Evolutionary conservation across 1,140 invertebrate genomes (phyloP), one percentile per base, ranked within the genome.

Genomic region (Bombus breviceps): DNA sequence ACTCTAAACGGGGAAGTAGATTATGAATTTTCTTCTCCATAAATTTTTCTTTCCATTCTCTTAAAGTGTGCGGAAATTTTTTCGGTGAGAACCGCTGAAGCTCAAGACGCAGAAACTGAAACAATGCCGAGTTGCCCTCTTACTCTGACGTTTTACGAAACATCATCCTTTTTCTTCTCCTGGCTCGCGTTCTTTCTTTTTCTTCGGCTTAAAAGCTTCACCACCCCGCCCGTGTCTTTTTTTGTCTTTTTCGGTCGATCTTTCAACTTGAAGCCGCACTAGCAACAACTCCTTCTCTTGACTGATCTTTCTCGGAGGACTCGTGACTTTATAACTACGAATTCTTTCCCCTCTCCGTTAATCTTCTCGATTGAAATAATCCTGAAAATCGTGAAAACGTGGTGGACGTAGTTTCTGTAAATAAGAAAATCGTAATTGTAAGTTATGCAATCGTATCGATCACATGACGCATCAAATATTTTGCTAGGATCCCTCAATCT

Each of bases 21-120:
- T 47, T 5, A 47, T 18, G 43, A 18, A 47, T 47, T 18, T 47
- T 47, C 43, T 53, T 53, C 47, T 47, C 15, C 5, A 6, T 22
- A 53, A 53, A 53, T 22, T 53, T 18, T 53, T 53, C n/a, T n/a
- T n/a, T n/a, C n/a, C n/a, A n/a, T n/a, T n/a, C n/a, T n/a, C n/a
- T n/a, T n/a, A n/a, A n/a, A n/a, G n/a, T n/a, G n/a, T n/a, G n/a
- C n/a, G n/a, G n/a, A 53, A 53, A 53, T 22, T 53, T 18, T 53
- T 53, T 18, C 5, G 1, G n/a, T 66, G 86, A 81, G 84, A 80
- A 83, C 32, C 83, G 34, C 66, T 78, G 80, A 71, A 39, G 34
- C 66, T 76, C 88, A 85, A 91, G 84, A 78, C 68, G 62, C 39
- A 76, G 88, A 84, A 81, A 64, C 71, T 59, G 87, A 90, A 87